phyloP scores from a whole-genome alignment of 2,113 vertebrate species.

The Rhadina sibilatrix region DNA sequence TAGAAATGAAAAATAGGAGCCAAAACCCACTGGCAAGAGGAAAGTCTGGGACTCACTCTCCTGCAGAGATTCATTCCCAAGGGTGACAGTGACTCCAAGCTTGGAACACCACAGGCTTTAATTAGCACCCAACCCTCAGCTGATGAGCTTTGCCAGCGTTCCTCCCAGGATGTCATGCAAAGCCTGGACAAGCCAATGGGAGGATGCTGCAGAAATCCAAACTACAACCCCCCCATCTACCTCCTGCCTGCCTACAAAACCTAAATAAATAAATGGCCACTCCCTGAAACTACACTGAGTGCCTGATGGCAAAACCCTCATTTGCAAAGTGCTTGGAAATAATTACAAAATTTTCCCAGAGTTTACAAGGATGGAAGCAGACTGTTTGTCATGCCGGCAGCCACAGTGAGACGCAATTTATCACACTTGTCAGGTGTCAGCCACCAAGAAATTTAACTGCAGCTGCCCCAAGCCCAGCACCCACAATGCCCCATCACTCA shows the following conservation, averaged over 20 bases:
- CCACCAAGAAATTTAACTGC: slow-evolving; percentile 52
- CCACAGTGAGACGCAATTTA: neutral
- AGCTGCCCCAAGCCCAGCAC: neutral
- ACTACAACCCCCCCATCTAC: neutral
- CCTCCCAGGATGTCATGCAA: neutral
- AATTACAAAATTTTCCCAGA: slow-evolving; percentile 59
- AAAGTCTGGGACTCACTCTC: neutral
- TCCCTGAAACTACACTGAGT: neutral
- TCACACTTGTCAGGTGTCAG: slow-evolving; percentile 68
- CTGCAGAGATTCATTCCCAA: neutral
- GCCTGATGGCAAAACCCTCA: slow-evolving; percentile 7
- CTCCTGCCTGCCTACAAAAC: neutral
- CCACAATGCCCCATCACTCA: neutral
- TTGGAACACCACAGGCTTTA: neutral
- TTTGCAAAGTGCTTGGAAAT: slow-evolving; percentile 61
- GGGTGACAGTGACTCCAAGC: neutral
- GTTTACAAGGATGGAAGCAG: slow-evolving; percentile 25
- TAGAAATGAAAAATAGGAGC: slow-evolving; percentile 33
- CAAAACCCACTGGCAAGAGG: neutral
- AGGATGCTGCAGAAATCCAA: neutral
- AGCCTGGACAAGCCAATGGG: neutral
- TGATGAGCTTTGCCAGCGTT: neutral
- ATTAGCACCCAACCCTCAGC: neutral
- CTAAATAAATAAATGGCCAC: neutral
- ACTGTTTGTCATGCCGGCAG: slow-evolving; percentile 46